Evolutionary conservation across 2,113 vertebrate species (phyloP), one percentile per base, ranked within the genome.

Genomic region (Pelusios castaneus): DNA sequence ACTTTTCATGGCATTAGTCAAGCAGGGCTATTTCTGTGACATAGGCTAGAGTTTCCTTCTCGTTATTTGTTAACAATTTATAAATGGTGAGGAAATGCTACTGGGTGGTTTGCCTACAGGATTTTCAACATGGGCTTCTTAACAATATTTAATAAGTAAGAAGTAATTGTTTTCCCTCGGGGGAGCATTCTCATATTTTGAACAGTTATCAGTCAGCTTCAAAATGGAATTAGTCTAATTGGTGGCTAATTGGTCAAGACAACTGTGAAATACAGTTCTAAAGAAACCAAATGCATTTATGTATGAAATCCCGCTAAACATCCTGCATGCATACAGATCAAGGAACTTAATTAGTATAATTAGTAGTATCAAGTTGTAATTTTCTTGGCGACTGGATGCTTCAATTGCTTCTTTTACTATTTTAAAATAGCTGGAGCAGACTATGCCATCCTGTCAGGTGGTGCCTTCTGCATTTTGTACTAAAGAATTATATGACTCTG

Each of bases 161-260:
- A 81, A 93, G 85, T 85, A 81, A 92, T 95, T 97, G 95, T 21
- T 25, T 88, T 86, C 54, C 95, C 87, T 94, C 77, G 92, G 47
- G 89, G 83, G 85, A 88, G 88, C 96, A 56, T 51, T 88, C 77
- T 91, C 95, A 88, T 96, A 94, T 92, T 96, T 93, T 81, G 80
- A 41, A 82, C 84, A 92, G 92, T 90, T 92, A 92, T 96, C 85
- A 91, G 84, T 95, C 85, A 96, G 95, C 89, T 90, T 89, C 93
- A 94, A 96, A 96, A 51, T 0, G 12, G 88, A 96, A 95, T 83
- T 93, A 96, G 78, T 34, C 34, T 97, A 96, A 97, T 96, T 94
- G 96, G 91, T 94, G 89, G 94, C 95, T 97, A 96, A 97, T 97
- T 97, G 95, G 96, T 97, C 89, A 94, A 88, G 80, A 96, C 93